phyloP scores from a whole-genome alignment of 2,888 invertebrate genomes.

The Oscheius sp. region DNA sequence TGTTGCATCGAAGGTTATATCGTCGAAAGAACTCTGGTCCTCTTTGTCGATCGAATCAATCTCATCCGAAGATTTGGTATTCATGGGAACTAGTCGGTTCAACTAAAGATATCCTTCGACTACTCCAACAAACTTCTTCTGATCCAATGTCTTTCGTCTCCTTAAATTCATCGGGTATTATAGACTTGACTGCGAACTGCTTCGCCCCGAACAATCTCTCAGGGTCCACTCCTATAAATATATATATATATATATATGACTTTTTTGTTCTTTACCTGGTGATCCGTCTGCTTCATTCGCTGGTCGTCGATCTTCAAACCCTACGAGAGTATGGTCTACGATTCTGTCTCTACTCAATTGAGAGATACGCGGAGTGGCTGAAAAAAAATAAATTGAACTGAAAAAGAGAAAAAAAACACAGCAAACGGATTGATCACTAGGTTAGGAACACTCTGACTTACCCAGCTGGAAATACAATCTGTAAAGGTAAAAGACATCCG shows the following conservation, averaged over 20 bases:
- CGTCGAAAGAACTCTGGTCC: constrained; percentile 3
- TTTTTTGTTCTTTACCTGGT: background rate
- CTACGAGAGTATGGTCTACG: constrained; percentile 14
- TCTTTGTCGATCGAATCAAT: background rate
- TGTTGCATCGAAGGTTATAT: constrained; percentile 5
- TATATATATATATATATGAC: background rate
- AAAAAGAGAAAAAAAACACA: background rate
- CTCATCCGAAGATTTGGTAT: background rate
- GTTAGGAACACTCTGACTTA: too few relatives aligned
- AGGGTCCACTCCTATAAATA: constrained; percentile 33
- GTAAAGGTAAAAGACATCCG: background rate
- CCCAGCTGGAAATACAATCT: background rate
- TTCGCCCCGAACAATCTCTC: constrained; percentile 43
- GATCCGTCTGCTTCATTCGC: constrained; percentile 18
- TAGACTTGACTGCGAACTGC: constrained; percentile 36
- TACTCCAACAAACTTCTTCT: too few relatives aligned
- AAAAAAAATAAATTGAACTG: background rate
- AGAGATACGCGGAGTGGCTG: background rate
- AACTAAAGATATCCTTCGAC: constrained; percentile 1
- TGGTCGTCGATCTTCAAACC: constrained; percentile 13
- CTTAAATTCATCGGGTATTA: constrained; percentile 3
- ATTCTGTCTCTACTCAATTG: background rate
- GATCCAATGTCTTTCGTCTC: too few relatives aligned
- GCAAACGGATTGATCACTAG: too few relatives aligned
- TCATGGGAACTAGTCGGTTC: constrained; percentile 16